Conservation (phyloP, 2,888 invertebrate genomes). For the Dexiosoma caninum region DNA sequence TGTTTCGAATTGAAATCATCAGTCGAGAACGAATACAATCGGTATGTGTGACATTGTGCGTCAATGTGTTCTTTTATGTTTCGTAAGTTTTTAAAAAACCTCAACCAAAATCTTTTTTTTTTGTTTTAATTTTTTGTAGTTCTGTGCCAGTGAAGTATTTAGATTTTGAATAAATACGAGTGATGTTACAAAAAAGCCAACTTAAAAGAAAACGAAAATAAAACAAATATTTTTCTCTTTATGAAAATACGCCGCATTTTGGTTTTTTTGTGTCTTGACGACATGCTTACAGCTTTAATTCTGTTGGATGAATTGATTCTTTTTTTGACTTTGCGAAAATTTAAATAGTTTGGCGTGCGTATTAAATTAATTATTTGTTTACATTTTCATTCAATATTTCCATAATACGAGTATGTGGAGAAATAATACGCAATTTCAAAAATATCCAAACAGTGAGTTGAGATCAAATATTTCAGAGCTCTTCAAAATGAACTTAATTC, state of each 20-base stretch:
- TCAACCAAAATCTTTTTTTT: background rate
- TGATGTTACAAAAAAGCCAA: too few relatives aligned
- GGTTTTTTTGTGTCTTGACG: slow-evolving; percentile 19
- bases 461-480: too few relatives aligned
- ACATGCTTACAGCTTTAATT: slow-evolving; percentile 16
- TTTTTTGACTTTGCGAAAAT: too few relatives aligned
- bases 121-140: slow-evolving; percentile 18
- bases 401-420: too few relatives aligned
- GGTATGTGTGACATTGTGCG: background rate
- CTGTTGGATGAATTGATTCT: too few relatives aligned
- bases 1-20: slow-evolving; percentile 39
- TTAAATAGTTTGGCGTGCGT: too few relatives aligned
- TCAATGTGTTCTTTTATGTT: background rate
- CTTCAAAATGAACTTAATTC: too few relatives aligned
- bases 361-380: background rate
- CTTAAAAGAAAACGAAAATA: background rate
- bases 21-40: background rate
- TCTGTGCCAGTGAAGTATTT: background rate
- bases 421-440: too few relatives aligned
- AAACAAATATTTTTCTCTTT: background rate
- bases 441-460: too few relatives aligned
- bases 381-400: background rate
- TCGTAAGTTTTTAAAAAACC: background rate
- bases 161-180: background rate
- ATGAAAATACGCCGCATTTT: slow-evolving; percentile 11